Evolutionary conservation across 2,888 invertebrate species (phyloP).

Genomic region (Ashinkailepas kermadecensis): DNA sequence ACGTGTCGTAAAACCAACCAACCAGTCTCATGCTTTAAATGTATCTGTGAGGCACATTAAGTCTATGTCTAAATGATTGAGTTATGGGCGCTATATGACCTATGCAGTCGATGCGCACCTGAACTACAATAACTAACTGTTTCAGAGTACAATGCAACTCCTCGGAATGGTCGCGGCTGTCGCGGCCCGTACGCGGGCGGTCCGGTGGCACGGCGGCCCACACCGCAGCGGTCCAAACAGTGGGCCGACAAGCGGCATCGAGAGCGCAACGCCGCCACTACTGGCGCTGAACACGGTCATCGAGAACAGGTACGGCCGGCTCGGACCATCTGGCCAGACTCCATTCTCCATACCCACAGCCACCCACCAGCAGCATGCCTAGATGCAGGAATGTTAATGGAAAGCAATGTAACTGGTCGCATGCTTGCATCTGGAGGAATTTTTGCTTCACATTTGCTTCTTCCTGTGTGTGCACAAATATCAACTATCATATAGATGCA

Average conservation of each 20-base stretch:
- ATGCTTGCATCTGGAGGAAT: not conserved
- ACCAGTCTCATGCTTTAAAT: too few relatives aligned
- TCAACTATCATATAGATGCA: too few relatives aligned
- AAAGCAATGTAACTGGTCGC: too few relatives aligned
- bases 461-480: too few relatives aligned
- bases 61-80: too few relatives aligned
- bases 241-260: not conserved
- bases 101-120: too few relatives aligned
- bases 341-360: not conserved
- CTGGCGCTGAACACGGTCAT: constrained; percentile 1
- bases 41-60: too few relatives aligned
- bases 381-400: too few relatives aligned
- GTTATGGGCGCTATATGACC: too few relatives aligned
- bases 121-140: too few relatives aligned
- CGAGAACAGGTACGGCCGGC: not conserved
- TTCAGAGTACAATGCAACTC: not conserved
- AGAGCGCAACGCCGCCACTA: not conserved
- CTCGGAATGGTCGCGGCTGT: not conserved
- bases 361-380: too few relatives aligned
- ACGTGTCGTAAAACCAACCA: too few relatives aligned
- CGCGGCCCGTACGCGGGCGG: not conserved
- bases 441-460: not conserved
- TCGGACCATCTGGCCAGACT: not conserved
- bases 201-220: not conserved
- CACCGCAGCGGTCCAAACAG: not conserved